phyloP scores from a whole-genome alignment of 2,113 vertebrate genomes.

The Hippolais icterina region DNA sequence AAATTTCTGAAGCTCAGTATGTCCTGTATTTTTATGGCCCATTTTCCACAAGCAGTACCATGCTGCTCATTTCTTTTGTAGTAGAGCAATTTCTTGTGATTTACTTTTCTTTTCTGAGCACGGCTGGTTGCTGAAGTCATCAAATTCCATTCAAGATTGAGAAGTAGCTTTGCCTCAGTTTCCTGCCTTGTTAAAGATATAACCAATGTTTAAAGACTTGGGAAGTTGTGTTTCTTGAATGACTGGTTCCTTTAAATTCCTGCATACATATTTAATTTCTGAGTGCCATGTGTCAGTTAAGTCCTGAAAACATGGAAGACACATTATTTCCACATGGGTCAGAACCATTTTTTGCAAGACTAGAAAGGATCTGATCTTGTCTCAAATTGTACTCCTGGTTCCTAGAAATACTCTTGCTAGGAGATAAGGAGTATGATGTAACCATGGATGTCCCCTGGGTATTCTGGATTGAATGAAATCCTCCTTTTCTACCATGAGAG shows the following conservation, averaged over 20 bases:
- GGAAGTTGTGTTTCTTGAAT: background rate
- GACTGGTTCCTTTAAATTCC: background rate
- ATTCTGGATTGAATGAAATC: conserved; percentile 34
- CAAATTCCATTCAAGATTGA: background rate
- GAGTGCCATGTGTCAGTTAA: background rate
- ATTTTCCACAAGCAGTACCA: background rate
- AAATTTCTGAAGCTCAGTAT: background rate
- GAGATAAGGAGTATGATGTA: conserved; percentile 38
- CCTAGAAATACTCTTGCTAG: conserved; percentile 40
- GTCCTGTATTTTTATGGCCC: background rate
- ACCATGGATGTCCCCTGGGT: conserved; percentile 1
- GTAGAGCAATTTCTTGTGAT: background rate
- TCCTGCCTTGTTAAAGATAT: background rate
- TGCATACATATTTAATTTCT: background rate
- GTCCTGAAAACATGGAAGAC: background rate
- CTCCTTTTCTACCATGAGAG: background rate
- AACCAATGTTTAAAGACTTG: background rate
- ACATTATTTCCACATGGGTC: background rate
- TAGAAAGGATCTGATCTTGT: background rate
- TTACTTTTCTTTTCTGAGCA: background rate
- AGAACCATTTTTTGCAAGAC: conserved; percentile 3
- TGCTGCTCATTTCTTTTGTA: background rate
- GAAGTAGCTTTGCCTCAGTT: background rate
- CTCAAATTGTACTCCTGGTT: background rate
- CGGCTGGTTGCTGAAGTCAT: background rate